Conservation (phyloP, 2,113 vertebrate species). For the Thermophis baileyi region DNA sequence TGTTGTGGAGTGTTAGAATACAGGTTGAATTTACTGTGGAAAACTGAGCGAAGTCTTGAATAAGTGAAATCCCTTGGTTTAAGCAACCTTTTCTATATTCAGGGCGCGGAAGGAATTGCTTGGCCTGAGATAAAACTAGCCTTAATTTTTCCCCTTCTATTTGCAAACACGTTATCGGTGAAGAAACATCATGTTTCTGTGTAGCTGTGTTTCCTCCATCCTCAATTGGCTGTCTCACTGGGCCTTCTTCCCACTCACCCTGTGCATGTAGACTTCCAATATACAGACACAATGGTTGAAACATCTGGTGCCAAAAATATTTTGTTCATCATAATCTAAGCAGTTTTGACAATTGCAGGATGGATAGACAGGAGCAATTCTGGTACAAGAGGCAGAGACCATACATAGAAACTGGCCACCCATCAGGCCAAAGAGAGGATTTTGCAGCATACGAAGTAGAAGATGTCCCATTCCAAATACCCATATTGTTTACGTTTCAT, state of each 20-base stretch:
- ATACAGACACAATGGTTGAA: not conserved
- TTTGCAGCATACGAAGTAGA: not conserved
- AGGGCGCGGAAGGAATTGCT: not conserved
- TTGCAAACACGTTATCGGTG: slow-evolving; percentile 44
- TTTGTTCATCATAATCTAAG: not conserved
- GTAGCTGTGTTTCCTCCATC: not conserved
- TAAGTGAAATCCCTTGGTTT: slow-evolving; percentile 17
- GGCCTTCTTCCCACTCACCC: not conserved
- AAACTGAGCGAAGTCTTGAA: slow-evolving; percentile 58
- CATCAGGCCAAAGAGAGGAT: not conserved
- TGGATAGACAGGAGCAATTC: not conserved
- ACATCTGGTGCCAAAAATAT: not conserved
- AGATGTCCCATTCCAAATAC: not conserved
- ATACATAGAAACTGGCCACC: too few species aligned
- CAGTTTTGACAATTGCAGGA: not conserved
- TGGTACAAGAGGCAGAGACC: not conserved
- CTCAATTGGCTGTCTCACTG: not conserved
- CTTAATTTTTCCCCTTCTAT: slow-evolving; percentile 51
- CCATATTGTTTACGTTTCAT: not conserved
- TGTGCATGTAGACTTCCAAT: not conserved
- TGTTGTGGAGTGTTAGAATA: slow-evolving; percentile 62
- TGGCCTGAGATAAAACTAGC: slow-evolving; percentile 17
- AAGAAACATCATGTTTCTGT: not conserved
- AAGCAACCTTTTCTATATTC: not conserved
- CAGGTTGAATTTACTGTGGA: slow-evolving; percentile 30